Evolutionary conservation across 1,140 invertebrate species (phyloP), one percentile per base, ranked within the genome.

Genomic region (Heliconius congener): DNA sequence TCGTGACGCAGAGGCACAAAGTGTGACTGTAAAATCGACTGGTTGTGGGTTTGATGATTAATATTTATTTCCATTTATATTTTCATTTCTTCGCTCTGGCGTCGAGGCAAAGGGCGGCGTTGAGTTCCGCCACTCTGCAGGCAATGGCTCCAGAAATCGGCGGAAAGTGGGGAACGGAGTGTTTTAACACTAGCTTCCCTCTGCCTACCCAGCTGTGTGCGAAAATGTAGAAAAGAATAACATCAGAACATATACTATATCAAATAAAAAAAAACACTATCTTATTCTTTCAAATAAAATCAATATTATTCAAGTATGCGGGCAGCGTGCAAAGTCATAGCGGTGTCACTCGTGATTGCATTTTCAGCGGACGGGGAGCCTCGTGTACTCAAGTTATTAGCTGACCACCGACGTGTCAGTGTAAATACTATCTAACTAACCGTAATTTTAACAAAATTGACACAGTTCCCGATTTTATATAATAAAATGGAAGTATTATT

Each of bases 341-440:
- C 78, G 76, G 80, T 81, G 70, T 78, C 81, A 80, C 55, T 77
- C 73, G 84, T 89, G 87, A 90, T 89, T 90, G 85, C 86, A 85
- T 88, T 86, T 86, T 71, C 70, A 73, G 42, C 76, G 82, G 85
- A 80, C 80, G 81, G 83, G 79, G 79, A 78, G 55, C n/a, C 50
- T 78, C 85, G 89, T 93, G 85, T 93, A 84, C 87, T 82, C 84
- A 89, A 88, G 52, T 79, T 78, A 87, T 91, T 83, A 86, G 85
- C 84, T 91, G 90, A 89, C 89, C 90, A 87, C 71, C 73, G 76
- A 81, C 83, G 78, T 84, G 80, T 74, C 81, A 86, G 80, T 85
- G 84, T 79, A 88, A 89, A 91, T 82, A 89, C 76, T 83, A 75
- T 72, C 83, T 90, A 93, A 93, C 91, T 92, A 92, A 93, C 91